A percentile compares a stretch with the other conserved stretches of the same genome.
These are phyloP conservation scores for Poeciliopsis occidentalis DNA, from an alignment of 2,113 vertebrate species.

Conservation along the genomic window DNA sequence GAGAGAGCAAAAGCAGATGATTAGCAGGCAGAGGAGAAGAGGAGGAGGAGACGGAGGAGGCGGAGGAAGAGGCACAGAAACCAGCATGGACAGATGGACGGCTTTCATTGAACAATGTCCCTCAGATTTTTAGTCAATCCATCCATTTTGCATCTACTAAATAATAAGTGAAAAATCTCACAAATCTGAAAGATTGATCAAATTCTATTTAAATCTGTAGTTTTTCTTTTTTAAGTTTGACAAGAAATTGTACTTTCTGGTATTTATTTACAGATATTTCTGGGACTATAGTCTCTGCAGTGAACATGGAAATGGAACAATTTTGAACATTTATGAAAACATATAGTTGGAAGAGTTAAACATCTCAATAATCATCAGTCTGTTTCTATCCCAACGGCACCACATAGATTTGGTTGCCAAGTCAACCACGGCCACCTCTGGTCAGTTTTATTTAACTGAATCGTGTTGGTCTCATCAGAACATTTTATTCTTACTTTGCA, in stretches of 20 bases:
- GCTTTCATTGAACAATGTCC: slow-evolving; percentile 57
- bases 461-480: slow-evolving; percentile 15
- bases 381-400: slow-evolving; percentile 57
- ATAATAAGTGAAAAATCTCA: slow-evolving; percentile 13
- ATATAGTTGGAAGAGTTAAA: slow-evolving; percentile 19
- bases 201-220: background rate
- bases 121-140: slow-evolving; percentile 56
- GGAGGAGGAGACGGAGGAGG: slow-evolving; percentile 38
- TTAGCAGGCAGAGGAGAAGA: slow-evolving; percentile 54
- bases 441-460: slow-evolving; percentile 23
- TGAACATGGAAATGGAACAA: background rate
- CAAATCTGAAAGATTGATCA: background rate
- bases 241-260: background rate
- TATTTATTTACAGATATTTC: background rate
- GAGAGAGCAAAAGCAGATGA: slow-evolving; percentile 49
- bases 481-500: background rate
- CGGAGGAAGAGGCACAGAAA: slow-evolving; percentile 40
- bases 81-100: slow-evolving; percentile 52
- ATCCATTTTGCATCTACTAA: slow-evolving; percentile 27
- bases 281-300: background rate
- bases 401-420: slow-evolving; percentile 70
- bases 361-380: slow-evolving; percentile 40
- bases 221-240: background rate
- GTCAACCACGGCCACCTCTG: slow-evolving; percentile 63
- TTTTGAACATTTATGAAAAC: slow-evolving; percentile 3